These are phyloP conservation scores for Labeo catla DNA, from an alignment of 2,113 vertebrate genomes.

Conservation along the genomic window DNA sequence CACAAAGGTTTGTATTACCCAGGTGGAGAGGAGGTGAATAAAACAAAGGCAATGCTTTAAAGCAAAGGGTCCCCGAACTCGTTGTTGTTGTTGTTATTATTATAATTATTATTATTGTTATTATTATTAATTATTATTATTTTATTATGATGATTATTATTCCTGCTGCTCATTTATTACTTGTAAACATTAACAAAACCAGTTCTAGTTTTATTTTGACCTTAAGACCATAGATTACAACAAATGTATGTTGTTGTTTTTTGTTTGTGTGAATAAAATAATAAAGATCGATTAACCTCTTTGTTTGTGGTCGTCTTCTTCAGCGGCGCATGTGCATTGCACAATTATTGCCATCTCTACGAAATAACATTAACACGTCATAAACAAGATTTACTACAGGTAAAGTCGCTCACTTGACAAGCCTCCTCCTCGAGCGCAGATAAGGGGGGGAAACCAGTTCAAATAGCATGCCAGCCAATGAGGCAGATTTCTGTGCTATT, in stretches of 20 bases:
- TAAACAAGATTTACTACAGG: constrained; percentile 51
- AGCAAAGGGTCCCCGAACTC: background rate
- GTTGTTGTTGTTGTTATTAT: background rate
- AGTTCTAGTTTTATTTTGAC: background rate
- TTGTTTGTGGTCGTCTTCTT: constrained; percentile 40
- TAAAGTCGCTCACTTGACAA: constrained; percentile 39
- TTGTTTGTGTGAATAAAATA: background rate
- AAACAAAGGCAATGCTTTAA: background rate
- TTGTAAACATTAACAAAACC: constrained; percentile 11
- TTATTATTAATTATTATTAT: background rate
- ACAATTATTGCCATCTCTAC: constrained; percentile 45
- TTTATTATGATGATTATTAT: background rate
- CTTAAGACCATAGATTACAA: background rate
- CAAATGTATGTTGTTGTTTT: background rate
- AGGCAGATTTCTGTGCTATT: constrained; percentile 7
- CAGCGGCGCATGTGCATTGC: constrained; percentile 31
- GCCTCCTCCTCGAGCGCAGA: constrained; percentile 32
- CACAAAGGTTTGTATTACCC: constrained; percentile 80
- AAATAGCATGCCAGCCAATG: constrained; percentile 31
- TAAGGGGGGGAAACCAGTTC: constrained; percentile 15
- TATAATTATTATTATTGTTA: background rate
- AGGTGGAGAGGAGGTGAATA: constrained; percentile 69
- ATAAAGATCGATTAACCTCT: constrained; percentile 13
- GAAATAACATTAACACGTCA: constrained; percentile 53
- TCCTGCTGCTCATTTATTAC: background rate